Percentiles rank a stretch among this genome's conserved stretches.
Conservation (phyloP, 2,888 invertebrate genomes). For the Patella depressa region DNA sequence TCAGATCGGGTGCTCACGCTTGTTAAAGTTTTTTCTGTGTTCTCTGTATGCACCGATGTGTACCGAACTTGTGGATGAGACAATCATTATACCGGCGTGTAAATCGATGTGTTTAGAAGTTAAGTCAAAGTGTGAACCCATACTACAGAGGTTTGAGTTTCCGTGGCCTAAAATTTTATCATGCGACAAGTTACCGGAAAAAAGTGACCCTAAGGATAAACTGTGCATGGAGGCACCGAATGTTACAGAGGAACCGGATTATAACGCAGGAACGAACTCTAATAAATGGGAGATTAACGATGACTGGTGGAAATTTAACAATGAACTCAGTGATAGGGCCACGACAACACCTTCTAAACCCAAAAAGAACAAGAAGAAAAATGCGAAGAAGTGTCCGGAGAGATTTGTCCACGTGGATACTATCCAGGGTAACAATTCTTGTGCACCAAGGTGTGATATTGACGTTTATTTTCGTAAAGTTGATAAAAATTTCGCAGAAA, state of each 20-base stretch:
- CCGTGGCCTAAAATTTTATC: constrained; percentile 83
- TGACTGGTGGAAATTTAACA: not conserved
- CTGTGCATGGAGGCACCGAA: constrained; percentile 82
- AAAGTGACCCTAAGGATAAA: constrained; percentile 71
- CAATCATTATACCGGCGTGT: constrained; percentile 83
- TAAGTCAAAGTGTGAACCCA: constrained; percentile 73
- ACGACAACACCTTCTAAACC: constrained; percentile 23
- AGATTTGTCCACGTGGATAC: constrained; percentile 64
- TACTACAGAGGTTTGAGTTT: constrained; percentile 77
- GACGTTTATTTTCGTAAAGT: constrained; percentile 79
- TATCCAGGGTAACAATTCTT: constrained; percentile 57
- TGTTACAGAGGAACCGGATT: constrained; percentile 54
- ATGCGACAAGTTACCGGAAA: constrained; percentile 84
- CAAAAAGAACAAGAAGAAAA: constrained; percentile 20
- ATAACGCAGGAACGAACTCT: constrained; percentile 41
- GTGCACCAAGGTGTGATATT: constrained; percentile 75
- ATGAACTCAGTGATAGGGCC: constrained; percentile 14
- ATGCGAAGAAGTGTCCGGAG: constrained; percentile 50
- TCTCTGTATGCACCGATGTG: constrained; percentile 92
- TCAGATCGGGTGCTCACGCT: constrained; percentile 84
- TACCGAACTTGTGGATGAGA: constrained; percentile 86
- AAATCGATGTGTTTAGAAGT: constrained; percentile 85
- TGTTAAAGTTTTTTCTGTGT: constrained; percentile 89
- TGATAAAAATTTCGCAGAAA: constrained; percentile 81
- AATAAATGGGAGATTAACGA: constrained; percentile 24